Conservation (phyloP, 1,140 invertebrate genomes). For the Bicyclus anynana region DNA sequence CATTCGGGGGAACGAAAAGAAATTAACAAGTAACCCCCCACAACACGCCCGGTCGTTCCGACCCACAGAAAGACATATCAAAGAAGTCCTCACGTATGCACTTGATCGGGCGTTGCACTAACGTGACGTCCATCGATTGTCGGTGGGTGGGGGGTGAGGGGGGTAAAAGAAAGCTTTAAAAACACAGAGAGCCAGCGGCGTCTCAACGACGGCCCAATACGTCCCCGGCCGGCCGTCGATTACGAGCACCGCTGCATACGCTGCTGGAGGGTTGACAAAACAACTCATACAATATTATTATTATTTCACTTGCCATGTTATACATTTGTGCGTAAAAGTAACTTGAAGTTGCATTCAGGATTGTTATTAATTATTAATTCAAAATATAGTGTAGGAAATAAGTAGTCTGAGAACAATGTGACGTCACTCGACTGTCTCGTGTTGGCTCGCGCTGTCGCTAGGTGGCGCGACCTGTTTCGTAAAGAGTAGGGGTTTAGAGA, state of each 20-base stretch:
- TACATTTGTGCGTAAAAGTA: too few relatives aligned
- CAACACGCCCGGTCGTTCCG: not conserved
- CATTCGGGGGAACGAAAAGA: not conserved
- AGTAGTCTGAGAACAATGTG: too few relatives aligned
- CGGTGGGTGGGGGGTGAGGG: slow-evolving; percentile 23
- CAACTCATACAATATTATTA: too few relatives aligned
- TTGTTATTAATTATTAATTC: too few relatives aligned
- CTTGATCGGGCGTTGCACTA: slow-evolving; percentile 53
- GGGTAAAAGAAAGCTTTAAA: slow-evolving; percentile 62
- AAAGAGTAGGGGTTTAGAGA: too few relatives aligned
- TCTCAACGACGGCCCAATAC: slow-evolving; percentile 65
- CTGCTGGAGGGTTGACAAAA: slow-evolving; percentile 37
- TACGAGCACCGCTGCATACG: slow-evolving; percentile 52
- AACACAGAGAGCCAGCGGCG: slow-evolving; percentile 57
- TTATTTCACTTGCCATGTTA: too few relatives aligned
- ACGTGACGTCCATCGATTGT: slow-evolving; percentile 65
- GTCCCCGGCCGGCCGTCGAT: slow-evolving; percentile 67
- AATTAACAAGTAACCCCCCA: slow-evolving; percentile 1
- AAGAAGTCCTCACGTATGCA: slow-evolving; percentile 62
- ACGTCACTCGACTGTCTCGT: too few relatives aligned
- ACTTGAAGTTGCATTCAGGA: too few relatives aligned
- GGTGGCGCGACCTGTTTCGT: too few relatives aligned
- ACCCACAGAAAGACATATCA: slow-evolving; percentile 39
- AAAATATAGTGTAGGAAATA: too few relatives aligned
- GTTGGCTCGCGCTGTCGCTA: too few relatives aligned